Evolutionary conservation across 2,113 vertebrate species (phyloP).

Genomic region (Vidua chalybeata): DNA sequence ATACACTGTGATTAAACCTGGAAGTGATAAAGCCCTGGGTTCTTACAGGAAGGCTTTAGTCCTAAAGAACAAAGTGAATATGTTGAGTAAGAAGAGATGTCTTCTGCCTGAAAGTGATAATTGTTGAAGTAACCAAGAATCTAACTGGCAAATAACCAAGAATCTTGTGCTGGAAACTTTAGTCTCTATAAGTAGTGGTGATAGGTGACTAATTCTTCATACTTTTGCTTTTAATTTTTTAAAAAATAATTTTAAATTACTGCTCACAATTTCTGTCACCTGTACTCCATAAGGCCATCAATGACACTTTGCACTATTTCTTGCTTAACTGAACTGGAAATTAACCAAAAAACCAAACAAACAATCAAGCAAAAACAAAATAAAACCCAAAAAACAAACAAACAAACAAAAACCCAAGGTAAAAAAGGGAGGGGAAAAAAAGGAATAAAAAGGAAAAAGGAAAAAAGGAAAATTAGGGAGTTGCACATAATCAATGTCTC

Average conservation of each 20-base stretch:
- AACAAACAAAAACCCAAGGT: too few species aligned
- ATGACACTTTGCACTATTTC: neutral
- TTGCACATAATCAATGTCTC: neutral
- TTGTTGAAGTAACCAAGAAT: neutral
- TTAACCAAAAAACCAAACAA: neutral
- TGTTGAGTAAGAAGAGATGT: neutral
- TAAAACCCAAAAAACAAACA: too few species aligned
- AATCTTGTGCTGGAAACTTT: neutral
- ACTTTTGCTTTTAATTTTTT: neutral
- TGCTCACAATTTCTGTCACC: neutral
- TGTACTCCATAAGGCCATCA: neutral
- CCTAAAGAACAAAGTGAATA: neutral
- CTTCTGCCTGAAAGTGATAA: neutral
- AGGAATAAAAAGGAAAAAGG: accelerated
- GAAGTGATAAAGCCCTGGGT: neutral
- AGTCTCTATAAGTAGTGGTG: accelerated
- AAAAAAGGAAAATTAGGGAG: neutral
- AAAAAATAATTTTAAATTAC: neutral
- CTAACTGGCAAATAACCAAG: too few species aligned
- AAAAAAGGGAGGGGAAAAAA: too few species aligned
- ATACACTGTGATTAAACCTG: neutral
- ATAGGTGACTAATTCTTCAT: neutral
- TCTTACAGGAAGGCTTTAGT: neutral
- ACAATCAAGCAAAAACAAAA: too few species aligned
- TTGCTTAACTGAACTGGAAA: neutral